phyloP scores from a whole-genome alignment of 2,888 invertebrate species.

The Busseola fusca region DNA sequence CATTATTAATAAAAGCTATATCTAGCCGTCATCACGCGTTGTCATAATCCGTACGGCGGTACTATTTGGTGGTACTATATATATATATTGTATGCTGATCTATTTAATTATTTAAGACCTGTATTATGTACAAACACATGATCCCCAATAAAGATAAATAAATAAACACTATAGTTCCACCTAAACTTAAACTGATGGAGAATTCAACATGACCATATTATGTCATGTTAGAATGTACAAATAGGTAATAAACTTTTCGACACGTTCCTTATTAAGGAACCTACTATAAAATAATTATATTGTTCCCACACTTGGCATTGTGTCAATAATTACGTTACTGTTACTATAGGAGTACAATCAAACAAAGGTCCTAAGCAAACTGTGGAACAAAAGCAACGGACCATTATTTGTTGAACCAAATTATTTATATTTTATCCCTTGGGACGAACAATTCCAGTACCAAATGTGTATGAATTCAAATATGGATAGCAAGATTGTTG shows the following conservation, averaged over 20 bases:
- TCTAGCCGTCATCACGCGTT: no score
- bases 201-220: background rate
- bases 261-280: background rate
- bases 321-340: conserved; percentile 48
- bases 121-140: no score
- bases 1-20: no score
- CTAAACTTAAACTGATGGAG: no score
- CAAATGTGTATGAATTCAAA: conserved; percentile 26
- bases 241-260: conserved; percentile 20
- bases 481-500: conserved; percentile 10
- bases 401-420: conserved; percentile 48
- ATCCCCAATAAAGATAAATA: no score
- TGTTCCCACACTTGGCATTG: conserved; percentile 31
- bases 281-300: conserved; percentile 35
- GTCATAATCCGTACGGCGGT: no score
- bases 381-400: conserved; percentile 33
- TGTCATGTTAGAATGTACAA: background rate
- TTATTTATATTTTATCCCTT: conserved; percentile 53
- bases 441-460: conserved; percentile 14
- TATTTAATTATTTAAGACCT: no score
- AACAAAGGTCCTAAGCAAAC: conserved; percentile 55
- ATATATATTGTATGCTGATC: no score
- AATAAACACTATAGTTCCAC: no score
- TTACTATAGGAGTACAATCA: conserved; percentile 39
- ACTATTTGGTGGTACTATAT: no score